Percentiles rank a stretch among this genome's conserved stretches.
Conservation (phyloP, 2,888 invertebrate species). For the Melipona bicolor region DNA sequence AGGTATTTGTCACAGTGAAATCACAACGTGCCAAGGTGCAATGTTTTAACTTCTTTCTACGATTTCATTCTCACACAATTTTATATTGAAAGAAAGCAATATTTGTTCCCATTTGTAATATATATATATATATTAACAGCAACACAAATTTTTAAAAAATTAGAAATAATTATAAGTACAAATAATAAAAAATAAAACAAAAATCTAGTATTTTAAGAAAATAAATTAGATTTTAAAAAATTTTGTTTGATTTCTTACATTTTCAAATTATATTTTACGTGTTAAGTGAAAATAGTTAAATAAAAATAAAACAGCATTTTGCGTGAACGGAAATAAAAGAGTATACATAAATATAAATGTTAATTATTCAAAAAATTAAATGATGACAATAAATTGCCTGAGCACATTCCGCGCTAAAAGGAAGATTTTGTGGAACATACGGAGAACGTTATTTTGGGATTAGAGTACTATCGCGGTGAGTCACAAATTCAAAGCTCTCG, state of each 20-base stretch:
- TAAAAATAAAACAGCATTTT: background rate
- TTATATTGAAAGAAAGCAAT: background rate
- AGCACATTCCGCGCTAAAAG: constrained; percentile 48
- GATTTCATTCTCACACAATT: constrained; percentile 1
- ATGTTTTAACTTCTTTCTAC: constrained; percentile 8
- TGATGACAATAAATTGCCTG: constrained; percentile 45
- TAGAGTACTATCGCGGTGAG: constrained; percentile 59
- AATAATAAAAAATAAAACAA: background rate
- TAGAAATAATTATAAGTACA: background rate
- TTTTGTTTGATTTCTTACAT: background rate
- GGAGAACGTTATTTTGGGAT: constrained; percentile 58
- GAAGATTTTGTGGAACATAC: constrained; percentile 60
- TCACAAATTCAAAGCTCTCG: constrained; percentile 54
- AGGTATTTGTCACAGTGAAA: constrained; percentile 58
- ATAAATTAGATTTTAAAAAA: background rate
- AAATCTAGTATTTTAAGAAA: background rate
- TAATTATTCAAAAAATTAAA: constrained; percentile 9
- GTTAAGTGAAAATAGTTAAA: background rate
- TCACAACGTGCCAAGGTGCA: constrained; percentile 33
- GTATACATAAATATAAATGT: background rate
- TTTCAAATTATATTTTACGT: background rate
- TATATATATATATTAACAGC: background rate
- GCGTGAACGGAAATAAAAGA: background rate
- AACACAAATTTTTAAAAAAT: background rate
- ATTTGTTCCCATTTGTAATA: background rate